Percentiles rank a stretch among this genome's conserved stretches.
Evolutionary conservation across 2,113 vertebrate species (phyloP).

Genomic region (Alligator sinensis): DNA sequence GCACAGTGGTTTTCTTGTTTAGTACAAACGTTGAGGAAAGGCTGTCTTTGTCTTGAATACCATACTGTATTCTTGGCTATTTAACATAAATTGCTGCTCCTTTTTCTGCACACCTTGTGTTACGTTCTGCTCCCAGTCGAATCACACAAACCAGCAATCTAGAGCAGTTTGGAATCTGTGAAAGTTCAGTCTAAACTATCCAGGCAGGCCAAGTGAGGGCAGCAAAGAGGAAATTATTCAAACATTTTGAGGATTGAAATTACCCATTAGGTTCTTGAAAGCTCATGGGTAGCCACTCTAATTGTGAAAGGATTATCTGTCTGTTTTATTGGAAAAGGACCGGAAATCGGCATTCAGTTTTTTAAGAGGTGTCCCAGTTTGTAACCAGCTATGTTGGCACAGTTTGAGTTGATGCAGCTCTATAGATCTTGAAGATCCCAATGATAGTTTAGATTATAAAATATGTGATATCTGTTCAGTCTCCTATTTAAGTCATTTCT

Average conservation of each 20-base stretch:
- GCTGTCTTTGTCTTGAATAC: no score
- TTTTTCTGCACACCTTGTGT: no score
- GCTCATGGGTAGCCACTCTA: neutral
- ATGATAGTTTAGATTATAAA: neutral
- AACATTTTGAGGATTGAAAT: neutral
- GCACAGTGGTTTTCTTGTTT: no score
- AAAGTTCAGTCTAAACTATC: neutral
- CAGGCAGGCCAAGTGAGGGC: neutral
- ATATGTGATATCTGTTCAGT: neutral
- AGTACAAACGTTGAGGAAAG: no score
- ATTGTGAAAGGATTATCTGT: neutral
- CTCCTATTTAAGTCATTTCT: neutral
- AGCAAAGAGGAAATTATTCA: neutral
- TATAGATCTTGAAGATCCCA: neutral
- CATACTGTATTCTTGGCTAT: no score
- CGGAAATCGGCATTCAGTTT: neutral
- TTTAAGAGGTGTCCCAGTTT: rapidly evolving
- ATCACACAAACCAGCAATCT: rapidly evolving
- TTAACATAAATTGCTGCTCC: no score
- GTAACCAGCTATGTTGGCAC: neutral
- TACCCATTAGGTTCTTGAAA: rapidly evolving
- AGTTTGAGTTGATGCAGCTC: neutral
- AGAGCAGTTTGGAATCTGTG: neutral
- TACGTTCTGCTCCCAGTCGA: no score
- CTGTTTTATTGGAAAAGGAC: neutral